Percentiles rank a stretch among this genome's conserved stretches.
These are phyloP conservation scores for Euphydryas editha DNA, from an alignment of 2,888 invertebrate species.

Conservation along the genomic window DNA sequence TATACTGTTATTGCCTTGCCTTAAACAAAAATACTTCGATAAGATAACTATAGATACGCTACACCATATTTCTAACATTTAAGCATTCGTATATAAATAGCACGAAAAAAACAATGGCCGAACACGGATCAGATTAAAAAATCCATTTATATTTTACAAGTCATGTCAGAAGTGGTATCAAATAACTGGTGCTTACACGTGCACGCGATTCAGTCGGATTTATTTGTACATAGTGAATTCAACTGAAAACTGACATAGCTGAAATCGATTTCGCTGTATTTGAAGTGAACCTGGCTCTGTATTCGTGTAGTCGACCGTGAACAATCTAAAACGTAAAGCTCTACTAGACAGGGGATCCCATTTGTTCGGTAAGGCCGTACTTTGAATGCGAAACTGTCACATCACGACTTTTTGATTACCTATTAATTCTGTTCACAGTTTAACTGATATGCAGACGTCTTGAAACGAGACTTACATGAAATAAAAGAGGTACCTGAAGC, in stretches of 20 bases:
- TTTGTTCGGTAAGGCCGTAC: constrained; percentile 48
- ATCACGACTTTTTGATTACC: constrained; percentile 34
- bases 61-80: background rate
- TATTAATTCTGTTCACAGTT: constrained; percentile 27
- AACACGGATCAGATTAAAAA: constrained; percentile 28
- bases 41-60: background rate
- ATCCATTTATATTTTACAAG: constrained; percentile 32
- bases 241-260: constrained; percentile 46
- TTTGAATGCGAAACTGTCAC: constrained; percentile 41
- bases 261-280: constrained; percentile 45
- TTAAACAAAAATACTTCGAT: constrained; percentile 2
- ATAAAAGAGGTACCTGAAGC: constrained; percentile 15
- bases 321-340: constrained; percentile 48
- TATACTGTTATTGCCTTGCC: constrained; percentile 51
- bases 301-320: constrained; percentile 50
- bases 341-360: constrained; percentile 42
- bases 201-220: constrained; percentile 43
- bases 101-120: constrained; percentile 22
- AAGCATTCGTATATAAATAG: constrained; percentile 6
- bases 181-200: constrained; percentile 43
- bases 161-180: constrained; percentile 42
- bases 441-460: constrained; percentile 1
- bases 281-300: constrained; percentile 44
- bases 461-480: background rate
- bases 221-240: constrained; percentile 47